Conservation (phyloP, 2,113 vertebrate genomes). For the Felis catus region F.catus_Fca126_mat1.0 CM031412.1:101462501-101463000, state of each 20-base stretch:
- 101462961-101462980: not conserved
- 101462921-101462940: not conserved
- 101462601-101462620: not conserved
- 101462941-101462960: not conserved
- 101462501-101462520: not conserved
- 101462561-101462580: slow-evolving; percentile 4
- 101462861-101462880: not conserved
- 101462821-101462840: not conserved
- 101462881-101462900: not conserved
- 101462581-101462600: not conserved
- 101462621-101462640: not conserved
- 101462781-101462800: too few relatives aligned
- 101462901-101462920: not conserved
- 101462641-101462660: too few relatives aligned
- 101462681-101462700: too few relatives aligned
- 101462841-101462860: not conserved
- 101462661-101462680: too few relatives aligned
- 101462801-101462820: too few relatives aligned
- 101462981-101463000: not conserved
- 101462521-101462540: not conserved
- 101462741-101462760: too few relatives aligned
- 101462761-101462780: too few relatives aligned
- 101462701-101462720: too few relatives aligned
- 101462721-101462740: too few relatives aligned
- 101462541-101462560: not conserved